Evolutionary conservation across 2,113 vertebrate species (phyloP).

Genomic region (Calyptommatus sinebrachiatus): DNA sequence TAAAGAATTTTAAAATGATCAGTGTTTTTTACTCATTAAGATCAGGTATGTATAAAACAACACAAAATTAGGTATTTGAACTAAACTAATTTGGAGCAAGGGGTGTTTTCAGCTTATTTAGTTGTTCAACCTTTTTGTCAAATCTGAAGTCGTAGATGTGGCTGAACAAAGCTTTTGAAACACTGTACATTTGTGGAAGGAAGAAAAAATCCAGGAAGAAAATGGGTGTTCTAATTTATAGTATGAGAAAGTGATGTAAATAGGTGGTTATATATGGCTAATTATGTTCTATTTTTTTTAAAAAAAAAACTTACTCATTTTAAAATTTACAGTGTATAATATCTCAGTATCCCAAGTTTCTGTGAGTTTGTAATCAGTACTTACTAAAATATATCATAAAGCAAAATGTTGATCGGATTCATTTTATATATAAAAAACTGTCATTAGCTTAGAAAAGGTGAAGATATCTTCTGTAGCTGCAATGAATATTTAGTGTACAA

Average conservation of each 20-base stretch:
- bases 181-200: background rate
- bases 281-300: background rate
- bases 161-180: background rate
- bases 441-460: background rate
- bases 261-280: background rate
- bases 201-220: constrained; percentile 38
- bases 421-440: constrained; percentile 10
- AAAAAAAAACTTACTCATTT: background rate
- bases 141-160: background rate
- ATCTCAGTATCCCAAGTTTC: background rate
- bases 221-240: background rate
- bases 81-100: background rate
- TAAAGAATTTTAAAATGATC: rapidly evolving
- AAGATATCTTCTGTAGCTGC: constrained; percentile 31
- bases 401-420: background rate
- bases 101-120: background rate
- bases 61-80: background rate
- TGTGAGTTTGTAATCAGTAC: too few species aligned
- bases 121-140: background rate
- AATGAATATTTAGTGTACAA: constrained; percentile 32
- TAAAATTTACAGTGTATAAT: background rate
- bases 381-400: background rate
- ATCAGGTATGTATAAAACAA: rapidly evolving
- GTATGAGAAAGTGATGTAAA: background rate
- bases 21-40: background rate